These are phyloP conservation scores for Mantis religiosa DNA, from an alignment of 2,888 invertebrate genomes.

Conservation along the genomic window DNA sequence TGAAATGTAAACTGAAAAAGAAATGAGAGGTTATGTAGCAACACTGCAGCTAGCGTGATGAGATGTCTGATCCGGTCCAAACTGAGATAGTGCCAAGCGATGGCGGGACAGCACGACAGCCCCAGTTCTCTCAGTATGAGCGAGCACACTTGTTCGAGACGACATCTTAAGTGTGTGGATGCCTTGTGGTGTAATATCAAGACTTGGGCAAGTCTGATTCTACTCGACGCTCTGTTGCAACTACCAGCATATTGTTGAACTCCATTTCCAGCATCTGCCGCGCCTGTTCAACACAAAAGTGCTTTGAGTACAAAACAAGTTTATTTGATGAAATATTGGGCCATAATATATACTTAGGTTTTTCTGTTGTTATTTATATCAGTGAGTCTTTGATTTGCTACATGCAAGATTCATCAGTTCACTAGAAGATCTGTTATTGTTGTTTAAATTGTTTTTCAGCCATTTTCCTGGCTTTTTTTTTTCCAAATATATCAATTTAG, in stretches of 20 bases:
- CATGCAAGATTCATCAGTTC: too few species aligned
- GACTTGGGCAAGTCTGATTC: conserved; percentile 49
- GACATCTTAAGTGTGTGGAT: conserved; percentile 29
- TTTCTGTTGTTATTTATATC: too few species aligned
- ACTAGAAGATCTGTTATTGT: too few species aligned
- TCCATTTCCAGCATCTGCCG: conserved; percentile 88
- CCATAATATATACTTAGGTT: too few species aligned
- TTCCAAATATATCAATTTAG: too few species aligned
- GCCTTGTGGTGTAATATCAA: conserved; percentile 44
- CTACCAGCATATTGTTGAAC: conserved; percentile 78
- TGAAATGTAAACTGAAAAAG: background rate
- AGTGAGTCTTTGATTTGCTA: too few species aligned
- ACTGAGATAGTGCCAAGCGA: conserved; percentile 7
- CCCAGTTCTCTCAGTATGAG: conserved; percentile 5
- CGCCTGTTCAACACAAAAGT: conserved; percentile 55
- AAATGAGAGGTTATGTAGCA: background rate
- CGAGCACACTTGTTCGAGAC: conserved; percentile 1
- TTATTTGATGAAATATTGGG: too few species aligned
- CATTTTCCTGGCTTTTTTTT: too few species aligned
- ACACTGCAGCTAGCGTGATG: conserved; percentile 3
- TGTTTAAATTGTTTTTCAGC: too few species aligned
- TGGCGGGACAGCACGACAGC: conserved; percentile 1
- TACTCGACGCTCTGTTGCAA: conserved; percentile 77
- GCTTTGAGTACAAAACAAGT: too few species aligned
- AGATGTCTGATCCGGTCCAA: background rate